These are phyloP conservation scores for Patiria miniata DNA, from an alignment of 35 echinoderm and acorn worm species.

Conservation along the genomic window DNA sequence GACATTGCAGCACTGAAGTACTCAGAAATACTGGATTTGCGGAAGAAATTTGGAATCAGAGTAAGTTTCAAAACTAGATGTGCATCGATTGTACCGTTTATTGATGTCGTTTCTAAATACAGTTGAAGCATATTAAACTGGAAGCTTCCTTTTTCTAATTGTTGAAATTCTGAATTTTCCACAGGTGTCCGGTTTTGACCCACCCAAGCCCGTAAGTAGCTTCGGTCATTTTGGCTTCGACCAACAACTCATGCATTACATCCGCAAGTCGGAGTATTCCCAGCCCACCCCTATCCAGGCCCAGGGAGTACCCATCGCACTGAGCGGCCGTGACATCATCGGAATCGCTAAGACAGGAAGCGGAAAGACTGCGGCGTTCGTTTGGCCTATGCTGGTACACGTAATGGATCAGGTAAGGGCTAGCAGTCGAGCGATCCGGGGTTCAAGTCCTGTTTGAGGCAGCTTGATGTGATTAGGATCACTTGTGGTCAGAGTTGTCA, in stretches of 20 bases:
- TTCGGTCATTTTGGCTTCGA: constrained; percentile 98
- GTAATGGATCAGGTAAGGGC: constrained; percentile 96
- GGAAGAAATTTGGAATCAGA: constrained; percentile 90
- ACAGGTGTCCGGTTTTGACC: constrained; percentile 86
- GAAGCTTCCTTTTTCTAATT: neutral
- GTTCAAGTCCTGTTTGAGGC: no score
- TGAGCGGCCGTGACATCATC: constrained; percentile 87
- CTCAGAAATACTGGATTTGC: constrained; percentile 67
- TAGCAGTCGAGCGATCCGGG: no score
- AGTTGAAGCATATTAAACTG: neutral
- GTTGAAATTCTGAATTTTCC: neutral
- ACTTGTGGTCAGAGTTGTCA: no score
- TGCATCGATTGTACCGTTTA: neutral
- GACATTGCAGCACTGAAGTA: constrained; percentile 72
- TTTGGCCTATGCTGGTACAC: constrained; percentile 96
- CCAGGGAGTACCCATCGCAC: constrained; percentile 86
- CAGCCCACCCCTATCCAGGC: constrained; percentile 93
- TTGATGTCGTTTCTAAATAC: neutral
- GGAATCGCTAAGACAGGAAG: constrained; percentile 99
- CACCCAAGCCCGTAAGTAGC: constrained; percentile 84
- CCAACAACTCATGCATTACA: constrained; percentile 94
- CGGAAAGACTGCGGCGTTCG: constrained; percentile 97
- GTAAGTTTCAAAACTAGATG: constrained; percentile 29
- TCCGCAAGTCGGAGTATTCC: constrained; percentile 92
- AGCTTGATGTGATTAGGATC: no score